Conservation (phyloP, 2,888 invertebrate genomes). For the Caenorhabditis sp. region DNA sequence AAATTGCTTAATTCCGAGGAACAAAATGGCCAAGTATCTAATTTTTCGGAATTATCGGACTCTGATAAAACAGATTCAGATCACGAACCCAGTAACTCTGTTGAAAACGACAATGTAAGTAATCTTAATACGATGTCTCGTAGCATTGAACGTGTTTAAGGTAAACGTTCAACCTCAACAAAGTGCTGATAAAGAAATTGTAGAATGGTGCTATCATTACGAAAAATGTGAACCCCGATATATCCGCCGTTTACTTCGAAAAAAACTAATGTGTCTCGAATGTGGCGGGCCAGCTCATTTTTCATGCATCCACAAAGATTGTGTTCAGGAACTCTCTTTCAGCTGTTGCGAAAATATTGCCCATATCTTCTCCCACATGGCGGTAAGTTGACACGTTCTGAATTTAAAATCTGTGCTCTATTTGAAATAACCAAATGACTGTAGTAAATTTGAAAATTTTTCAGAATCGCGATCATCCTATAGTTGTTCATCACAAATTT, state of each 20-base stretch:
- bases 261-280: not conserved
- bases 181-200: constrained; percentile 3
- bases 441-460: constrained; percentile 3
- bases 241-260: not conserved
- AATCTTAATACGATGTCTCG: no score
- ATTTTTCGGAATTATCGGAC: no score
- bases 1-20: no score
- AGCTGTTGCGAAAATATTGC: constrained; percentile 24
- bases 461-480: constrained; percentile 34
- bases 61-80: no score
- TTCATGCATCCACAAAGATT: constrained; percentile 33
- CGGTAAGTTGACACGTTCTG: constrained; percentile 9
- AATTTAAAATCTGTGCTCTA: no score
- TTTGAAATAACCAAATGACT: not conserved
- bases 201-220: constrained; percentile 30
- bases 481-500: constrained; percentile 20
- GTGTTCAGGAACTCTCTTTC: not conserved
- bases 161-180: not conserved
- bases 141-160: no score
- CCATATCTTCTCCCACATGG: constrained; percentile 28
- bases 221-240: not conserved
- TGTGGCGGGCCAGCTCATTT: constrained; percentile 13
- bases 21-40: no score
- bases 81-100: no score
- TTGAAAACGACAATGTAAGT: no score